phyloP scores from a whole-genome alignment of 2,888 invertebrate species.

The Pristionchus fissidentatus region DNA sequence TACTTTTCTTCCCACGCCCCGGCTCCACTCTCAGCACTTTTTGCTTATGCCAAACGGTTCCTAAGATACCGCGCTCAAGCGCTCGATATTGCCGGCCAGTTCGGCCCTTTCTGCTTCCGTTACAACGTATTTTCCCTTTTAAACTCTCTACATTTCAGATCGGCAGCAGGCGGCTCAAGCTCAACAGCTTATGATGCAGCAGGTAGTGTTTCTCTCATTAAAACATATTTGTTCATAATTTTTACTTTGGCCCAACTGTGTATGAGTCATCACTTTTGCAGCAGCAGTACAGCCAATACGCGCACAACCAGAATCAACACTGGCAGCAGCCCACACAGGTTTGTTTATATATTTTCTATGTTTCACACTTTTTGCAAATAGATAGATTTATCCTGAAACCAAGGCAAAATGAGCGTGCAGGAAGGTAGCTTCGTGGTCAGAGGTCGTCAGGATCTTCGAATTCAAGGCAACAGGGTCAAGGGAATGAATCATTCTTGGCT shows the following conservation, averaged over 20 bases:
- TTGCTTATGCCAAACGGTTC: neutral
- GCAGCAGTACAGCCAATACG: neutral
- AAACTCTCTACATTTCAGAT: neutral
- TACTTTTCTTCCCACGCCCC: neutral
- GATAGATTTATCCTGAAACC: neutral
- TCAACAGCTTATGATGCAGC: constrained; percentile 47
- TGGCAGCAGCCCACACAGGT: constrained; percentile 47
- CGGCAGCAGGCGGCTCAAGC: constrained; percentile 39
- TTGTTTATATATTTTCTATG: neutral
- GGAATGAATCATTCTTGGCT: too few species aligned
- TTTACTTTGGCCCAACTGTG: neutral
- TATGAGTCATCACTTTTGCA: constrained; percentile 27
- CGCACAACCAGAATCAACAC: constrained; percentile 11
- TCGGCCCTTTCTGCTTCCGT: neutral
- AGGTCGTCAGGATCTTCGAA: too few species aligned
- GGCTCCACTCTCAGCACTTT: too few species aligned
- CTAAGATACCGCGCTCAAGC: neutral
- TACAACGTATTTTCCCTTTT: neutral
- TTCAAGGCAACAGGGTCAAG: too few species aligned
- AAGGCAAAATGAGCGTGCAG: too few species aligned
- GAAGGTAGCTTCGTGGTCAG: too few species aligned
- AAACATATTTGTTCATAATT: neutral
- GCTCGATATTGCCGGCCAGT: neutral
- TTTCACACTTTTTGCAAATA: neutral
- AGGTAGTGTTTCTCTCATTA: neutral